These are phyloP conservation scores for Amblyteles armatorius DNA, from an alignment of 2,888 invertebrate species.

Conservation along the genomic window DNA sequence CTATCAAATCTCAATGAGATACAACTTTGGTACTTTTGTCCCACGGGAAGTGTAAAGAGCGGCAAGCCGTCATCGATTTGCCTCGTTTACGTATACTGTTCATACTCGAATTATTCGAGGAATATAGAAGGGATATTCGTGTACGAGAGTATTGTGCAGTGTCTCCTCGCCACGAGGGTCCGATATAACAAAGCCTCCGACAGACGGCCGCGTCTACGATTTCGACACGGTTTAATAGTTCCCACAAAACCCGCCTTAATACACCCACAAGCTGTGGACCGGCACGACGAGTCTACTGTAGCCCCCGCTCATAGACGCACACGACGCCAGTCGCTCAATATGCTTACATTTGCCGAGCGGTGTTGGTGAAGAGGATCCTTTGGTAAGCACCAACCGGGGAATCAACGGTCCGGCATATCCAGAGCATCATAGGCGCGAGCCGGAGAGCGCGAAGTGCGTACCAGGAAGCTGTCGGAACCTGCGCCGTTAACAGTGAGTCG, in stretches of 20 bases:
- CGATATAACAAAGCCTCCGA: constrained; percentile 59
- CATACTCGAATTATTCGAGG: neutral
- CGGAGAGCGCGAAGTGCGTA: constrained; percentile 66
- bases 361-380: constrained; percentile 69
- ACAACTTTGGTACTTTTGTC: neutral
- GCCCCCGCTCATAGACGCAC: constrained; percentile 30
- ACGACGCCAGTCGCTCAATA: constrained; percentile 47
- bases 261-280: constrained; percentile 59
- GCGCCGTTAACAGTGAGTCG: constrained; percentile 34
- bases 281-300: constrained; percentile 61
- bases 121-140: constrained; percentile 25
- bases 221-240: constrained; percentile 62
- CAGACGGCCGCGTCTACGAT: constrained; percentile 61
- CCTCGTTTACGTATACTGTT: neutral
- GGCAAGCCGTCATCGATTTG: neutral
- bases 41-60: neutral
- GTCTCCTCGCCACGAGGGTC: constrained; percentile 26
- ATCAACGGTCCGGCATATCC: constrained; percentile 69
- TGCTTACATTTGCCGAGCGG: constrained; percentile 28
- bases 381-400: constrained; percentile 67
- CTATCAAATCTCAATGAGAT: neutral
- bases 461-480: constrained; percentile 45
- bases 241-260: constrained; percentile 54
- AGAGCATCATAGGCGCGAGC: constrained; percentile 56
- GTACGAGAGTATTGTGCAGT: neutral